Base-by-base conservation (phyloP, 1,140 invertebrate species). In the Rhagoletis pomonella region DNA sequence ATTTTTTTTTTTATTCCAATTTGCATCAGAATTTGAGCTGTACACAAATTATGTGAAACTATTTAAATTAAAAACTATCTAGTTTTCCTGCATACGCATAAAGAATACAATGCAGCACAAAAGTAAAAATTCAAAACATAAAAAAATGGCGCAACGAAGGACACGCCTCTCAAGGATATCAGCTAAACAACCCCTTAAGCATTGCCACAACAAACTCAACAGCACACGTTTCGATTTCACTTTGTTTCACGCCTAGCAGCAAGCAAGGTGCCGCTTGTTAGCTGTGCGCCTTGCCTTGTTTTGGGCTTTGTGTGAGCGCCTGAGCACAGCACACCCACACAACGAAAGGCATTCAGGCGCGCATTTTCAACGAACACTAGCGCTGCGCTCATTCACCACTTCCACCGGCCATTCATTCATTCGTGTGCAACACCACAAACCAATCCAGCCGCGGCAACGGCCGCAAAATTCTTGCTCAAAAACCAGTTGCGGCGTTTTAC, bases 111-210 rank as follows among this genome's bases (percentile, higher is more conserved):
- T 39, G 1, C 29, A 42, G 9, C 9, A 39, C 1, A 17, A n/a
- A n/a, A 62, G 17, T 14, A 62, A n/a, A 62, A 62, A 62, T 12
- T 62, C n/a, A 55, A 81, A 81, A 55, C 73, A n/a, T n/a, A 55
- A 81, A 67, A 81, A 67, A 81, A 81, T 81, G 73, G 73, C 73
- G 73, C 47, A 50, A n/a, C n/a, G 50, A 17, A 17, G 50, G 73
- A n/a, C 50, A 81, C 73, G 73, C 73, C 73, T 81, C 73, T 81
- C 73, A 81, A 81, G 73, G 73, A 81, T 81, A 81, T 47, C 9
- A 3, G 6, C 47, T 55, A 81, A 81, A 81, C 73, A 81, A 55
- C 73, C 73, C 73, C 73, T 19, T 9, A 55, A 4, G 42, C n/a
- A n/a, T 12, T 44, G 44, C 14, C 4, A 9, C 73, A 3, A 19